Evolutionary conservation across 1,140 invertebrate species (phyloP).

Genomic region (Andrena cerasifolii): DNA sequence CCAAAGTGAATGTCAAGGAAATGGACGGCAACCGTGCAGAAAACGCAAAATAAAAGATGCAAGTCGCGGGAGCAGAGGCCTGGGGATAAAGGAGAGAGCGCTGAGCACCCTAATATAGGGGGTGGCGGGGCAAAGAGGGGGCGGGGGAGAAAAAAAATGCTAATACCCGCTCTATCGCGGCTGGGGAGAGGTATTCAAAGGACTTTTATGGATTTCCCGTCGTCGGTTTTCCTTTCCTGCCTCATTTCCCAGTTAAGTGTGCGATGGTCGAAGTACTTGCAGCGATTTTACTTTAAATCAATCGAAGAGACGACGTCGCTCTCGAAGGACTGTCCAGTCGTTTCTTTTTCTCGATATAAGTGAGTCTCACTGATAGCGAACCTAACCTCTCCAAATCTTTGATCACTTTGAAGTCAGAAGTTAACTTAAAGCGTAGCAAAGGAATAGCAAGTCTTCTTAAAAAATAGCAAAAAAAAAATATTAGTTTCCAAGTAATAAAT

Average conservation of each 20-base stretch:
- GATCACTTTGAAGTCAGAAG: too few relatives aligned
- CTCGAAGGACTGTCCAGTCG: too few relatives aligned
- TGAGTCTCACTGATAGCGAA: too few relatives aligned
- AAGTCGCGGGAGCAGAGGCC: not conserved
- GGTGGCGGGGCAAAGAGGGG: slow-evolving; percentile 10
- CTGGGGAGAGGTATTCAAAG: slow-evolving; percentile 41
- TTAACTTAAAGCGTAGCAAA: too few relatives aligned
- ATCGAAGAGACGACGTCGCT: too few relatives aligned
- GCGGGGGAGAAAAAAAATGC: slow-evolving; percentile 6
- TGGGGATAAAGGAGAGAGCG: slow-evolving; percentile 3
- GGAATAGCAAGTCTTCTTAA: too few relatives aligned
- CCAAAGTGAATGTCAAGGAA: slow-evolving; percentile 48
- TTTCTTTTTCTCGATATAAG: too few relatives aligned
- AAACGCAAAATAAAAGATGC: slow-evolving; percentile 48
- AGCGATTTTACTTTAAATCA: not conserved
- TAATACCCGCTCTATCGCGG: slow-evolving; percentile 39
- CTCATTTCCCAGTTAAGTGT: slow-evolving; percentile 21
- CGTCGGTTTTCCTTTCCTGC: slow-evolving; percentile 1
- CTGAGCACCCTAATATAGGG: slow-evolving; percentile 44
- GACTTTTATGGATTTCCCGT: slow-evolving; percentile 43
- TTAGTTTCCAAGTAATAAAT: too few relatives aligned
- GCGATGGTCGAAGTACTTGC: not conserved
- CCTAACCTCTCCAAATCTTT: too few relatives aligned
- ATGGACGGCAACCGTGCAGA: slow-evolving; percentile 37
- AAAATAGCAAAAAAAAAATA: too few relatives aligned